phyloP scores from a whole-genome alignment of 2,113 vertebrate genomes.

The Cygnus buccinator region DNA sequence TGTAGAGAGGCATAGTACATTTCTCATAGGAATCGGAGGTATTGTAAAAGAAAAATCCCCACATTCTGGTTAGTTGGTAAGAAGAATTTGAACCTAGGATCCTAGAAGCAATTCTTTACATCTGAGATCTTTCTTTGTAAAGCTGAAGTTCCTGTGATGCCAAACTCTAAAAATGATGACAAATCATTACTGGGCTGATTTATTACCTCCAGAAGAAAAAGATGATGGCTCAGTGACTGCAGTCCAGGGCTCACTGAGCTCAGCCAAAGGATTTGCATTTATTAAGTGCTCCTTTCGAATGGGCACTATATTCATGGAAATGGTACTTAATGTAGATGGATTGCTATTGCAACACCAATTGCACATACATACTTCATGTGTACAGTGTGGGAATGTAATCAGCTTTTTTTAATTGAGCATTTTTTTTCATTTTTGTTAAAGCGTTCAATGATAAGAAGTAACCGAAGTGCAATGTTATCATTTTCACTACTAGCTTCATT shows the following conservation, averaged over 20 bases:
- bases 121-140: background rate
- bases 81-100: background rate
- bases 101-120: background rate
- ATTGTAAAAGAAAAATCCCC: background rate
- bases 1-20: background rate
- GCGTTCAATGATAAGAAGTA: background rate
- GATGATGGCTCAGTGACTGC: background rate
- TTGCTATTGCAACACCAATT: background rate
- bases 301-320: background rate
- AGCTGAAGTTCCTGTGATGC: background rate
- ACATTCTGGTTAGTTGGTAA: background rate
- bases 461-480: background rate
- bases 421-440: background rate
- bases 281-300: background rate
- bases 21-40: background rate
- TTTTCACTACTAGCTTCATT: background rate
- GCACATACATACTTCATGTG: background rate
- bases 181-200: background rate
- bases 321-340: background rate
- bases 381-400: background rate
- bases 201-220: background rate
- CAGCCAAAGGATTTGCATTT: background rate
- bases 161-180: background rate
- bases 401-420: background rate
- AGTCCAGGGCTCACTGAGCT: background rate